Percentiles rank a stretch among this genome's conserved stretches.
Conservation (phyloP, 2,797 vertebrate species). For the Kryptopterus vitreolus region DNA sequence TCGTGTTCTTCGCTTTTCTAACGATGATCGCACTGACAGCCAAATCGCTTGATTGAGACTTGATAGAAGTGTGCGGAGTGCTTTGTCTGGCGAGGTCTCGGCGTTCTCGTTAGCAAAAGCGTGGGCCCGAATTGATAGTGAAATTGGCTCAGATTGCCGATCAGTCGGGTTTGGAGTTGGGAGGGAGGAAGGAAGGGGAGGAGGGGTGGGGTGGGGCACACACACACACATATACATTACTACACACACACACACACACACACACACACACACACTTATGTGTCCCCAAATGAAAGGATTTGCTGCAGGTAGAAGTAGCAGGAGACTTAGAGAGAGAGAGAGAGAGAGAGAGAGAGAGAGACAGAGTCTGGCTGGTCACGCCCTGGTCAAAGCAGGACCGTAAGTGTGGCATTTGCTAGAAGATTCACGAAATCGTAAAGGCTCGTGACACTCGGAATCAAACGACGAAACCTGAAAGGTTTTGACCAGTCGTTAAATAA, state of each 20-base stretch:
- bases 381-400: slow-evolving; percentile 87
- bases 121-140: slow-evolving; percentile 83
- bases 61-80: slow-evolving; percentile 85
- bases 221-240: neutral
- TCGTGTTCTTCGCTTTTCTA: slow-evolving; percentile 87
- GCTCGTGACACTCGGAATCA: slow-evolving; percentile 92
- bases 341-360: slow-evolving; percentile 82
- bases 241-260: no score
- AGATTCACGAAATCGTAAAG: slow-evolving; percentile 89
- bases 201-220: neutral
- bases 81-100: slow-evolving; percentile 74
- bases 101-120: slow-evolving; percentile 58
- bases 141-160: slow-evolving; percentile 84
- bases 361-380: slow-evolving; percentile 87
- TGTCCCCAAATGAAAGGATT: slow-evolving; percentile 80
- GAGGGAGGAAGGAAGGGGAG: no score
- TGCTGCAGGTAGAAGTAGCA: slow-evolving; percentile 87
- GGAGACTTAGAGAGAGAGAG: slow-evolving; percentile 82
- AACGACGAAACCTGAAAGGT: slow-evolving; percentile 94
- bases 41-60: slow-evolving; percentile 92
- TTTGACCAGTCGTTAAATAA: slow-evolving; percentile 89
- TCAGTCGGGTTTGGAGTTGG: slow-evolving; percentile 77
- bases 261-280: slow-evolving; percentile 66
- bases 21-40: slow-evolving; percentile 91
- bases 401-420: slow-evolving; percentile 90